Percentiles rank a stretch among this genome's conserved stretches.
phyloP scores from a whole-genome alignment of 2,113 vertebrate genomes.

The Ammodramus savannarum region DNA sequence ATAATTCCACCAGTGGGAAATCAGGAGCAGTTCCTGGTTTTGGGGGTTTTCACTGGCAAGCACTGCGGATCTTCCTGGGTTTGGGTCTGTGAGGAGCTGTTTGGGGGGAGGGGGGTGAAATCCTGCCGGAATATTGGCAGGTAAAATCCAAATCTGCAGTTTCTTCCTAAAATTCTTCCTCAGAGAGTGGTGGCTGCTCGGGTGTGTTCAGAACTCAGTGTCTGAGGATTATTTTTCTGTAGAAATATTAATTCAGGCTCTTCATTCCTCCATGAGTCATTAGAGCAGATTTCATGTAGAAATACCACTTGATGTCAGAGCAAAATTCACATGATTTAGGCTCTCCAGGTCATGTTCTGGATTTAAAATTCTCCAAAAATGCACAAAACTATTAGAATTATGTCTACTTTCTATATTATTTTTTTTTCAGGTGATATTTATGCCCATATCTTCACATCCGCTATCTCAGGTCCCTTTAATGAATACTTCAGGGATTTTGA shows the following conservation, averaged over 20 bases:
- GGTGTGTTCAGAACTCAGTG: not conserved
- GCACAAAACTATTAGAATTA: conserved; percentile 56
- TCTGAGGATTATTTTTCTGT: not conserved
- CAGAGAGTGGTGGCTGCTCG: not conserved
- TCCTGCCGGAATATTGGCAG: not conserved
- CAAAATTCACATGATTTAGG: not conserved
- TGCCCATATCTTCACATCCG: conserved; percentile 61
- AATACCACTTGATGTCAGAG: not conserved
- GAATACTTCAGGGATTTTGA: conserved; percentile 77
- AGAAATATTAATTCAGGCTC: not conserved
- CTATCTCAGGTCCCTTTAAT: conserved; percentile 75
- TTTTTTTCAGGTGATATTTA: conserved; percentile 59
- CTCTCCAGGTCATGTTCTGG: not conserved
- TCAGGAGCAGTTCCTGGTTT: not conserved
- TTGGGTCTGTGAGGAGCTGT: not conserved
- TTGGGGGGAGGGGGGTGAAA: not conserved
- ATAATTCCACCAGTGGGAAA: not conserved
- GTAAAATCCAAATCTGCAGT: rapidly evolving
- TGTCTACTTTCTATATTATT: conserved; percentile 53
- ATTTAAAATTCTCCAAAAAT: conserved; percentile 51
- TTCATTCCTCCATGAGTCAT: not conserved
- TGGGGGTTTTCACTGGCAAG: not conserved
- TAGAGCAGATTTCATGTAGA: not conserved
- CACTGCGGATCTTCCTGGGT: not conserved
- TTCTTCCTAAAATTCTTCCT: not conserved